Evolutionary conservation across 2,113 vertebrate species (phyloP).

Genomic region (Siniperca knerii): DNA sequence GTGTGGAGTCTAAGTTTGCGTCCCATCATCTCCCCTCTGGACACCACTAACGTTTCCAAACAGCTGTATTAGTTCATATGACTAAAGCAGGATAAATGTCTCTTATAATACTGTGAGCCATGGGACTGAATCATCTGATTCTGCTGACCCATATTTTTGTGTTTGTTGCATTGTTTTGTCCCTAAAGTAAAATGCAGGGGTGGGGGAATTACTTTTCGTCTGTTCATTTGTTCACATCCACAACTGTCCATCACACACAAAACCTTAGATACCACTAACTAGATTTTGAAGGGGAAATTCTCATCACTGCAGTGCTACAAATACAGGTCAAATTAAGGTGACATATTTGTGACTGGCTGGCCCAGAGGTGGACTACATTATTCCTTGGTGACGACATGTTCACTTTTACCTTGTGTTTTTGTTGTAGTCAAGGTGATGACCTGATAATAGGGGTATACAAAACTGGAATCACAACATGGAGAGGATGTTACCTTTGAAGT

Average conservation of each 20-base stretch:
- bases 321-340: constrained; percentile 2
- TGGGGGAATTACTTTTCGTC: constrained; percentile 14
- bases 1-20: constrained; percentile 49
- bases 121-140: constrained; percentile 70
- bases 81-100: constrained; percentile 56
- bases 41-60: constrained; percentile 57
- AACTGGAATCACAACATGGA: constrained; percentile 12
- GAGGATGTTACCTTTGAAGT: constrained; percentile 32
- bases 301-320: not conserved
- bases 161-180: constrained; percentile 54
- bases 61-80: constrained; percentile 70
- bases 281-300: not conserved
- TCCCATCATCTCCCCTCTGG: constrained; percentile 45
- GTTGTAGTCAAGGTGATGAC: constrained; percentile 39
- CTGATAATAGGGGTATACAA: constrained; percentile 7
- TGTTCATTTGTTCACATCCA: constrained; percentile 26
- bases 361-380: not conserved
- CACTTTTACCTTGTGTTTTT: constrained; percentile 35
- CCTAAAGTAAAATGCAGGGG: constrained; percentile 38
- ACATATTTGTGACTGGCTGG: not conserved
- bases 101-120: constrained; percentile 58
- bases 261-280: not conserved
- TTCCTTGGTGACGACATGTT: constrained; percentile 2
- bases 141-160: constrained; percentile 70
- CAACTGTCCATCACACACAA: constrained; percentile 16